Conservation (phyloP, 2,888 invertebrate species). For the Philereme vetulata region DNA sequence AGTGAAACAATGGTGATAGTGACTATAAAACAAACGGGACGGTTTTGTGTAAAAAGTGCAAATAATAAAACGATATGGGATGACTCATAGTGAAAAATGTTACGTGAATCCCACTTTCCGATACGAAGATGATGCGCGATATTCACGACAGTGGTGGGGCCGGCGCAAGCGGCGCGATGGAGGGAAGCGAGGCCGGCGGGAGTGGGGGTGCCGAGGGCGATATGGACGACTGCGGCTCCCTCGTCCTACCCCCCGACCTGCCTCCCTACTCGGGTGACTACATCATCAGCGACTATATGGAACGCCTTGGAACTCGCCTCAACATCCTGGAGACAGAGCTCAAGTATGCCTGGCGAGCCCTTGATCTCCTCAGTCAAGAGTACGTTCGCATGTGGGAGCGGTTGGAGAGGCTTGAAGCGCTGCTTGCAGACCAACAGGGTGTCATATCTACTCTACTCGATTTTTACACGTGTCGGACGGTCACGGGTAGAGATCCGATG, state of each 20-base stretch:
- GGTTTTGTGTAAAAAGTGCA: conserved; percentile 70
- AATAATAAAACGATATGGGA: conserved; percentile 81
- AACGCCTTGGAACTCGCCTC: conserved; percentile 92
- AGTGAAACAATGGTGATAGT: conserved; percentile 70
- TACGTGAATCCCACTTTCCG: conserved; percentile 70
- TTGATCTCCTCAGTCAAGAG: conserved; percentile 95
- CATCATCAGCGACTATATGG: conserved; percentile 95
- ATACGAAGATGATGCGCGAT: conserved; percentile 82
- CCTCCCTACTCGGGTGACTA: conserved; percentile 86
- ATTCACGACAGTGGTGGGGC: conserved; percentile 80
- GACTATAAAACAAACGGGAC: conserved; percentile 57
- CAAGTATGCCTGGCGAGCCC: conserved; percentile 95
- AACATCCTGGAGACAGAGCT: conserved; percentile 95
- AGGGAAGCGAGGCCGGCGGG: conserved; percentile 82
- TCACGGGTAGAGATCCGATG: conserved; percentile 79
- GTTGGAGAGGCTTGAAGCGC: conserved; percentile 93
- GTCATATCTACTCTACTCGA: conserved; percentile 94
- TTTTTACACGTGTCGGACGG: conserved; percentile 86
- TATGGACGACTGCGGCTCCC: conserved; percentile 82
- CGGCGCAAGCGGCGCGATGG: conserved; percentile 79
- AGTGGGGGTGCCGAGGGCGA: conserved; percentile 81
- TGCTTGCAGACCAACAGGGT: conserved; percentile 94
- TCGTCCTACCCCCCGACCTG: conserved; percentile 79
- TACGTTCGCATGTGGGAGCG: conserved; percentile 97
- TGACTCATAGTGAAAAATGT: conserved; percentile 82